Percentiles rank a stretch among this genome's conserved stretches.
Conservation (phyloP, 2,888 invertebrate genomes). For the Leptinotarsa haldemani region DNA sequence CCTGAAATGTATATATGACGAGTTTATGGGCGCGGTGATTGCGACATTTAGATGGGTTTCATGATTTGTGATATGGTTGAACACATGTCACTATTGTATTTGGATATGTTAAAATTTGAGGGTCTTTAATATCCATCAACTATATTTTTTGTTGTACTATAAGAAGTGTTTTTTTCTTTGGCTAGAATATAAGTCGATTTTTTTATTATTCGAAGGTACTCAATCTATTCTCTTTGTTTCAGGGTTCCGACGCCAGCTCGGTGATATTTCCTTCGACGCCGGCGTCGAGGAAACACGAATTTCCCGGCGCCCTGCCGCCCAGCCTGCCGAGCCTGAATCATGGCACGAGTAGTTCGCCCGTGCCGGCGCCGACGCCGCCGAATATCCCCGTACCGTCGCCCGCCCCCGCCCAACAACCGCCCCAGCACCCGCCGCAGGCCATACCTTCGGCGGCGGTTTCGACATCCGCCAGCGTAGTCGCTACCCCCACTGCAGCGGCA, state of each 20-base stretch:
- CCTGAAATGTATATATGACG: background rate
- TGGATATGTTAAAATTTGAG: no score
- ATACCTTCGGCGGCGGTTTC: constrained; percentile 57
- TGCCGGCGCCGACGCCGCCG: constrained; percentile 74
- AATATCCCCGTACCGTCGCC: constrained; percentile 76
- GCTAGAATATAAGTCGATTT: no score
- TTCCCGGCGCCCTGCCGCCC: constrained; percentile 69
- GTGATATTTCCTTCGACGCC: constrained; percentile 68
- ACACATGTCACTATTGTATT: no score
- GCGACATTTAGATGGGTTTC: no score
- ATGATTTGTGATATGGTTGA: no score
- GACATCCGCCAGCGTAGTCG: constrained; percentile 51
- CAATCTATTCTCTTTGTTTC: constrained; percentile 56
- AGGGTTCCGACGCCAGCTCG: constrained; percentile 83
- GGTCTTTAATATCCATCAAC: no score
- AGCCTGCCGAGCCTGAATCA: constrained; percentile 71
- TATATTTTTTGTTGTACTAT: no score
- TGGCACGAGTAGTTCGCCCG: constrained; percentile 71
- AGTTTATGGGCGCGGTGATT: background rate
- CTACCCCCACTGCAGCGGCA: constrained; percentile 38
- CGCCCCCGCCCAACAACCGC: constrained; percentile 77
- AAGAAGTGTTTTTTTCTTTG: no score
- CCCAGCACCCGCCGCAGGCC: constrained; percentile 58
- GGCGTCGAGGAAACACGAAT: constrained; percentile 77
- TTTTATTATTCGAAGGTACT: background rate